A percentile compares a stretch with the other conserved stretches of the same genome.
Evolutionary conservation across 1,140 invertebrate species (phyloP).

Genomic region (Diprion similis): DNA sequence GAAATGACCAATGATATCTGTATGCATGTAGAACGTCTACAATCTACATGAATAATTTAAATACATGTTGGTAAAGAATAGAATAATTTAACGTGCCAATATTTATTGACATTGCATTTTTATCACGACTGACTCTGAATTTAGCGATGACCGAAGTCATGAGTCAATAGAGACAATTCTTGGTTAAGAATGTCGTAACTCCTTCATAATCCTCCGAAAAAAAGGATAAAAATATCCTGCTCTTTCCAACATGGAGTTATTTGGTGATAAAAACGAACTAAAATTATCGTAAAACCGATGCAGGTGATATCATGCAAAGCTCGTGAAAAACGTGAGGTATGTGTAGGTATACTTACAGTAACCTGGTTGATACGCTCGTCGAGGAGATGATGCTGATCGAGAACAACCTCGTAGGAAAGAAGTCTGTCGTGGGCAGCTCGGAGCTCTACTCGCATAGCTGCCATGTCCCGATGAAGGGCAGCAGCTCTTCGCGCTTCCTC

Average conservation of each 20-base stretch:
- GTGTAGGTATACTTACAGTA: constrained; percentile 54
- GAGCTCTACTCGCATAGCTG: constrained; percentile 52
- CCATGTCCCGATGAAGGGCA: constrained; percentile 60
- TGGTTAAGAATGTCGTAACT: too few relatives aligned
- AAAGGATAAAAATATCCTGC: too few relatives aligned
- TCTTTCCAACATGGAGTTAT: too few relatives aligned
- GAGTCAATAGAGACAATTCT: too few relatives aligned
- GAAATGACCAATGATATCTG: neutral
- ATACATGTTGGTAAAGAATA: neutral
- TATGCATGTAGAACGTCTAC: neutral
- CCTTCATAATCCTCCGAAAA: too few relatives aligned
- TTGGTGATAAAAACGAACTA: too few relatives aligned
- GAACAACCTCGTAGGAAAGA: constrained; percentile 48
- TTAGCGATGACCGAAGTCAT: neutral
- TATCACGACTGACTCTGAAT: neutral
- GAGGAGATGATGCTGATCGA: constrained; percentile 57
- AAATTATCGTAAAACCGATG: too few relatives aligned
- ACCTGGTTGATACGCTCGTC: constrained; percentile 62
- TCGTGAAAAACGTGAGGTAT: neutral
- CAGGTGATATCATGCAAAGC: too few relatives aligned
- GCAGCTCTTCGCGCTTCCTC: constrained; percentile 61
- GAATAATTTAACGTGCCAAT: neutral
- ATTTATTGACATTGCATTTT: neutral
- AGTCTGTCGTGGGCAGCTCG: constrained; percentile 50
- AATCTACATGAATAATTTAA: neutral